phyloP scores from a whole-genome alignment of 1,140 invertebrate species.

The Limonius californicus region DNA sequence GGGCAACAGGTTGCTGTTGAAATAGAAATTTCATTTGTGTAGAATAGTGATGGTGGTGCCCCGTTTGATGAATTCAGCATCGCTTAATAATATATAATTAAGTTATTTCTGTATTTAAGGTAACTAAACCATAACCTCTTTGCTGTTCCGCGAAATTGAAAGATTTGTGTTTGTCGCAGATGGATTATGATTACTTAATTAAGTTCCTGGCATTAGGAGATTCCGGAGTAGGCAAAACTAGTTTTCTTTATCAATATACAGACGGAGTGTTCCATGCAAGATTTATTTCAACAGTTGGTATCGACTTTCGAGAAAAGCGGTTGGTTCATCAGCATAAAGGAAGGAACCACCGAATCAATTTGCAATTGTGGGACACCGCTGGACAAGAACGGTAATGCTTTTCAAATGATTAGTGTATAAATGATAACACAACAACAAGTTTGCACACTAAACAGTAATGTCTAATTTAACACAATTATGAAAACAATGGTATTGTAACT shows the following conservation, averaged over 20 bases:
- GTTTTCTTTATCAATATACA: conserved; percentile 92
- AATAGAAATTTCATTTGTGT: background rate
- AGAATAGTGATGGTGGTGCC: too few relatives aligned
- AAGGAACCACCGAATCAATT: conserved; percentile 79
- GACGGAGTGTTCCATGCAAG: conserved; percentile 87
- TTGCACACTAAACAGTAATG: too few relatives aligned
- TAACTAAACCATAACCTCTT: background rate
- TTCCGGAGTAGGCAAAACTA: conserved; percentile 91
- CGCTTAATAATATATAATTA: background rate
- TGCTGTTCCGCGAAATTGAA: background rate
- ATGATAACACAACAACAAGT: too few relatives aligned
- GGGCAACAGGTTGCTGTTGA: background rate
- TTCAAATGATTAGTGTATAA: too few relatives aligned
- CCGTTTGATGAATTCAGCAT: background rate
- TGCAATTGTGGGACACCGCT: conserved; percentile 96
- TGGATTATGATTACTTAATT: conserved; percentile 95
- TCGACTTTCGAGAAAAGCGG: conserved; percentile 95
- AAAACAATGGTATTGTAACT: too few relatives aligned
- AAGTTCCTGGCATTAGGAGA: conserved; percentile 94
- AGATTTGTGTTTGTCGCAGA: conserved; percentile 29
- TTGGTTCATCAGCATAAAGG: conserved; percentile 77
- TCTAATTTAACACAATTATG: too few relatives aligned
- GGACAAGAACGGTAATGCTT: conserved; percentile 89
- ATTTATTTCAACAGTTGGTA: conserved; percentile 96
- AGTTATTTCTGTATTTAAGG: background rate